phyloP scores from a whole-genome alignment of 2,888 invertebrate species.

The Conomelus anceps region DNA sequence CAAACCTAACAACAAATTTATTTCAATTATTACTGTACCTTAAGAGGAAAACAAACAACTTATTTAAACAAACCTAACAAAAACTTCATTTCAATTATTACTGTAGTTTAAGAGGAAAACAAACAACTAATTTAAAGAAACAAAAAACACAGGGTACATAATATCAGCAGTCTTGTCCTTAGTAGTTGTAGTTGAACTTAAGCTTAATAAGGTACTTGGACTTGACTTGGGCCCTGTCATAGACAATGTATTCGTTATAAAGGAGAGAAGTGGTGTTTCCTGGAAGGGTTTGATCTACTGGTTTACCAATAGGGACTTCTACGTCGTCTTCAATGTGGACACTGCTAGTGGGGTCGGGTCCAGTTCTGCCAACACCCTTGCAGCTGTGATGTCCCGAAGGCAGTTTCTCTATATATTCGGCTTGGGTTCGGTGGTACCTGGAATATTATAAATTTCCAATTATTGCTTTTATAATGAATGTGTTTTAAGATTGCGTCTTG shows the following conservation, averaged over 20 bases:
- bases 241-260: conserved; percentile 95
- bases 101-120: no score
- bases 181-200: conserved; percentile 70
- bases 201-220: conserved; percentile 80
- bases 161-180: not conserved
- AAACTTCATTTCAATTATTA: no score
- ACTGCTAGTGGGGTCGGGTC: conserved; percentile 65
- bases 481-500: no score
- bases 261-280: conserved; percentile 49
- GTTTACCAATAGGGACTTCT: conserved; percentile 69
- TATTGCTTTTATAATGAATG: not conserved
- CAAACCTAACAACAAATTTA: no score
- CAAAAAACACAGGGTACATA: no score
- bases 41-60: no score
- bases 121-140: no score
- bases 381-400: conserved; percentile 81
- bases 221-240: conserved; percentile 90
- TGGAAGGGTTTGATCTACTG: conserved; percentile 41
- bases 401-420: conserved; percentile 69
- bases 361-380: conserved; percentile 78
- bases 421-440: conserved; percentile 65
- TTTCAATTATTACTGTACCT: no score
- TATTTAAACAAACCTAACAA: no score
- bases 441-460: conserved; percentile 18
- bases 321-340: conserved; percentile 58